Conservation (phyloP, 2,797 vertebrate genomes). For the Sorex maritimensis region DNA sequence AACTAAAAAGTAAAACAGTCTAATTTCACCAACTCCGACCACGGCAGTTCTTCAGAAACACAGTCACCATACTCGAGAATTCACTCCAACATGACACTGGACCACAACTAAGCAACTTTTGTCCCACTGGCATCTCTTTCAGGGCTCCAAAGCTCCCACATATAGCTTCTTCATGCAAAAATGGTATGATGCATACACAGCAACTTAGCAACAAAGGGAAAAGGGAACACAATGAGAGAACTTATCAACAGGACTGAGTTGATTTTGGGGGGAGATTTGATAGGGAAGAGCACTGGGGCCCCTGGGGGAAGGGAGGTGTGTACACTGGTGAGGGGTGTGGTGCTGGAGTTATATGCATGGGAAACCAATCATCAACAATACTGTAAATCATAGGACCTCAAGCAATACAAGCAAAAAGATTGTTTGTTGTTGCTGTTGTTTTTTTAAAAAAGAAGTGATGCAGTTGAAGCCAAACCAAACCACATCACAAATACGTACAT, state of each 20-base stretch:
- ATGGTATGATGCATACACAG: background rate
- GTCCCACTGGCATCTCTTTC: background rate
- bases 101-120: background rate
- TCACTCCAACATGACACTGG: background rate
- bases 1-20: background rate
- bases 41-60: background rate
- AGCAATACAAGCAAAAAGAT: no score
- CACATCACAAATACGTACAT: background rate
- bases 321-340: no score
- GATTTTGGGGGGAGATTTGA: no score
- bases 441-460: background rate
- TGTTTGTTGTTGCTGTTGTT: no score
- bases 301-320: no score
- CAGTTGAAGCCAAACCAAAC: slow-evolving; percentile 54
- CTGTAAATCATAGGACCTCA: no score
- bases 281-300: no score
- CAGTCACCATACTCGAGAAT: background rate
- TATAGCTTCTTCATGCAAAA: background rate
- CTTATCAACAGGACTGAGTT: no score
- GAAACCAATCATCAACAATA: no score
- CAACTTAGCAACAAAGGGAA: background rate
- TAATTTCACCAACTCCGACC: background rate
- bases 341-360: no score
- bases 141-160: slow-evolving; percentile 7
- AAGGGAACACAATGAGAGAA: no score